These are phyloP conservation scores for Oryzias melastigma DNA, from an alignment of 2,113 vertebrate genomes.

Conservation along the genomic window DNA sequence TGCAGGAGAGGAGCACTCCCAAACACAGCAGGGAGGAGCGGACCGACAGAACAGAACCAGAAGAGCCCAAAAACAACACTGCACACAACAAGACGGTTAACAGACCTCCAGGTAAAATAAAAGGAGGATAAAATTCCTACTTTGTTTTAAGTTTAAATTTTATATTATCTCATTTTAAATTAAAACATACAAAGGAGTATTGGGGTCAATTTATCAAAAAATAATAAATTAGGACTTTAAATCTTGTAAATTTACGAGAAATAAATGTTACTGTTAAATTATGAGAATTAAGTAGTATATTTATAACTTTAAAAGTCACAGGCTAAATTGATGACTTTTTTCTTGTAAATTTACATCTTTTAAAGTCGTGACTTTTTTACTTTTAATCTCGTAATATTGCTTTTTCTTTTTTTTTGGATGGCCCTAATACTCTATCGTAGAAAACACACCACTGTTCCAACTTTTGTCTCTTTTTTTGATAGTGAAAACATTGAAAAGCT, in stretches of 20 bases:
- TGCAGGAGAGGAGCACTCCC: constrained; percentile 77
- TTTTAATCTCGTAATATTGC: neutral
- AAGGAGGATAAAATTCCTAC: neutral
- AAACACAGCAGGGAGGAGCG: constrained; percentile 79
- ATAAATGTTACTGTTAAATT: too few species aligned
- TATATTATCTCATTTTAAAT: too few species aligned
- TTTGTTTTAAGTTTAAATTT: neutral
- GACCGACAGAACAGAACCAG: constrained; percentile 66
- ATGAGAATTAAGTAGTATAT: too few species aligned
- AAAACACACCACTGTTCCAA: neutral
- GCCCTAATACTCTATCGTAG: neutral
- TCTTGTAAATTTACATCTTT: too few species aligned
- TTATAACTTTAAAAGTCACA: too few species aligned
- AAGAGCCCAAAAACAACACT: constrained; percentile 56
- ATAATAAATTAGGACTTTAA: too few species aligned
- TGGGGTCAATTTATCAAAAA: too few species aligned
- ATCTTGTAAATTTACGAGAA: too few species aligned
- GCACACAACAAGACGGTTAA: constrained; percentile 58
- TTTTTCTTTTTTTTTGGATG: neutral
- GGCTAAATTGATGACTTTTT: too few species aligned
- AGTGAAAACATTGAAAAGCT: constrained; percentile 68
- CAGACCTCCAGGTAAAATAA: constrained; percentile 77
- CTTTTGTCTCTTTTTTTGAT: constrained; percentile 14
- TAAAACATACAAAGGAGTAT: too few species aligned
- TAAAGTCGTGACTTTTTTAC: neutral